phyloP scores from a whole-genome alignment of 92 coral and sea anemone species.

The Palythoa heliodiscus region DNA sequence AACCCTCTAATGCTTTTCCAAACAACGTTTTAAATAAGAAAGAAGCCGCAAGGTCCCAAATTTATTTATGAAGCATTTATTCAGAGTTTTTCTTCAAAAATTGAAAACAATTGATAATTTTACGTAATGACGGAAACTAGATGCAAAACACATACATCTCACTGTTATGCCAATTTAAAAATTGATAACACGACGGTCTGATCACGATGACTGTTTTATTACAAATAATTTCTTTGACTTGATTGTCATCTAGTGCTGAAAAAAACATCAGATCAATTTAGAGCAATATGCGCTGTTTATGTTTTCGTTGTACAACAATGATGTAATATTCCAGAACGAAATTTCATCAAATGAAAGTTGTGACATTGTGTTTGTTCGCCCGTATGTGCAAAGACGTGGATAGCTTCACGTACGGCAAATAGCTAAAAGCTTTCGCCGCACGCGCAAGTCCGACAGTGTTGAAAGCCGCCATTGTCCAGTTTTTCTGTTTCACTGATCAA shows the following conservation, averaged over 20 bases:
- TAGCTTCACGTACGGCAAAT: conserved; percentile 6
- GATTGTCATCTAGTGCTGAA: background rate
- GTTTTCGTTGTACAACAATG: background rate
- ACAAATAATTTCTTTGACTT: background rate
- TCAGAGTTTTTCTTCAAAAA: background rate
- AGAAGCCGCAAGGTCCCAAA: background rate
- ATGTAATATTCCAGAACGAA: background rate
- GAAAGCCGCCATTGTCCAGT: background rate
- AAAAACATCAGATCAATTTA: conserved; percentile 1
- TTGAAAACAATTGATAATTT: background rate
- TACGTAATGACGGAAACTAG: background rate
- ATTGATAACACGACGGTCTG: conserved; percentile 4
- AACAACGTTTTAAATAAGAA: conserved; percentile 26
- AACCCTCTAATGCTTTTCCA: background rate
- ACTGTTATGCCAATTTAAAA: background rate
- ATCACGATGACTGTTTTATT: background rate
- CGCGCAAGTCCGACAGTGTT: background rate
- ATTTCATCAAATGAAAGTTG: background rate
- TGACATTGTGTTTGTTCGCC: background rate
- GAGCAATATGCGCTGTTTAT: conserved; percentile 8
- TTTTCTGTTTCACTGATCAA: background rate
- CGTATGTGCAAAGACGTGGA: background rate
- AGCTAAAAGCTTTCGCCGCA: background rate
- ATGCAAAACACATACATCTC: background rate
- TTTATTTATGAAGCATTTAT: background rate